Conservation (phyloP, 2,113 vertebrate species). For the Chrysemys picta region DNA sequence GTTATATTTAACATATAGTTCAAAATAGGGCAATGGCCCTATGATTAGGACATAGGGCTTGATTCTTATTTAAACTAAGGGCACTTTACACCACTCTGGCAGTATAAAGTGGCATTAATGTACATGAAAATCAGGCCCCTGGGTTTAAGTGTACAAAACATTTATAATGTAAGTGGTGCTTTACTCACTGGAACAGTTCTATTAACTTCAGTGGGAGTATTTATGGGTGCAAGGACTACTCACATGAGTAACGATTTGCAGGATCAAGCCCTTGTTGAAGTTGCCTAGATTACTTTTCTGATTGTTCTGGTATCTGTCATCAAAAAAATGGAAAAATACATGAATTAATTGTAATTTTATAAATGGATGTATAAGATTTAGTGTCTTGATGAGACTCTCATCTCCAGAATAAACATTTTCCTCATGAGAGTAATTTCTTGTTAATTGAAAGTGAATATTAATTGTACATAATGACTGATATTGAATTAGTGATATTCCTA, state of each 20-base stretch:
- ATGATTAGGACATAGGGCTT: neutral
- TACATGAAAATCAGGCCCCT: neutral
- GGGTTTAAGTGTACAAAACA: fast-evolving
- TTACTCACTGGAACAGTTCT: neutral
- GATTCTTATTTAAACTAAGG: fast-evolving
- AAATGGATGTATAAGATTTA: neutral
- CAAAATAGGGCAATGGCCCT: neutral
- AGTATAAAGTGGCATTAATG: neutral
- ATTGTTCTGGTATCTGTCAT: neutral
- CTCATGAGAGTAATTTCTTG: neutral
- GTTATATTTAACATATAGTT: neutral
- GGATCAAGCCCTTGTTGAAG: neutral
- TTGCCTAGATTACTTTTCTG: neutral
- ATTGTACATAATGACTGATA: neutral
- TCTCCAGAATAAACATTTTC: neutral
- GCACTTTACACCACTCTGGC: neutral
- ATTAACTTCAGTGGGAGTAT: neutral
- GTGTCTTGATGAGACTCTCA: neutral
- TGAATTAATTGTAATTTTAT: neutral
- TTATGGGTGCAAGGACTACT: neutral
- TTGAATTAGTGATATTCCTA: neutral
- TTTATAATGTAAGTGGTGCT: neutral
- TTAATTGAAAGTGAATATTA: neutral
- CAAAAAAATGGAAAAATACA: neutral
- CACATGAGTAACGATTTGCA: neutral